Base-by-base conservation (phyloP, 2,113 vertebrate genomes). In the Vireo altiloquus region DNA sequence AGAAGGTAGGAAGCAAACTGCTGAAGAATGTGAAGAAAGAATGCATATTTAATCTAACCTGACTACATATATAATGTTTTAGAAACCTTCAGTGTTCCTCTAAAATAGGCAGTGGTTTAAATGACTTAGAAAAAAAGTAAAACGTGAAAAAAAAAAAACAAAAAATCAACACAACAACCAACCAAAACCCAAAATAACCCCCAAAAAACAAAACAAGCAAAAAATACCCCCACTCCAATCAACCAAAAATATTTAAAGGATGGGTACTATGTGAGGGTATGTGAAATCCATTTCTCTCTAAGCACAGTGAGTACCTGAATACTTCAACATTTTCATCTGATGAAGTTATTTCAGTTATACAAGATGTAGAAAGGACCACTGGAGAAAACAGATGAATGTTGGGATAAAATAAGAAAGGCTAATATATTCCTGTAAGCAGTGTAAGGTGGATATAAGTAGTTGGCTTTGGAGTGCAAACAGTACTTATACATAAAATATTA, bases 401-500 rank as follows among this genome's bases (percentile, higher is more conserved):
- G 37, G 15, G 23, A 33, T 89, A 84, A 94, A 92, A 87, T 40
- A 91, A 91, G 72, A 95, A 92, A 79, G 27, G 30, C 46, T 86
- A 90, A 93, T 83, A 75, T 78, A 92, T 87, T 93, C 56, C 44
- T 85, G 53, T 72, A 85, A 82, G 75, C 33, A 95, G 24, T 57
- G 69, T 33, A 37, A 92, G 54, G 89, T 79, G 31, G 7, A 75
- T 92, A 35, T 64, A 84, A 95, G 89, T 37, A 89, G 49, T 20
- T 78, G 47, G 56, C 49, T 94, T 89, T 81, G 57, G 53, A 79
- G 49, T 61, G 53, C 9, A 90, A 90, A 78, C 8, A 5, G 12
- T 65, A 74, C 65, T 82, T 89, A 85, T 84, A 96, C 95, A 89
- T 94, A 95, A 82, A 91, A 74, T 69, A 68, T 46, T 35, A 57